Base-by-base conservation (phyloP, 2,797 vertebrate genomes). In the Malacoraja senta region DNA sequence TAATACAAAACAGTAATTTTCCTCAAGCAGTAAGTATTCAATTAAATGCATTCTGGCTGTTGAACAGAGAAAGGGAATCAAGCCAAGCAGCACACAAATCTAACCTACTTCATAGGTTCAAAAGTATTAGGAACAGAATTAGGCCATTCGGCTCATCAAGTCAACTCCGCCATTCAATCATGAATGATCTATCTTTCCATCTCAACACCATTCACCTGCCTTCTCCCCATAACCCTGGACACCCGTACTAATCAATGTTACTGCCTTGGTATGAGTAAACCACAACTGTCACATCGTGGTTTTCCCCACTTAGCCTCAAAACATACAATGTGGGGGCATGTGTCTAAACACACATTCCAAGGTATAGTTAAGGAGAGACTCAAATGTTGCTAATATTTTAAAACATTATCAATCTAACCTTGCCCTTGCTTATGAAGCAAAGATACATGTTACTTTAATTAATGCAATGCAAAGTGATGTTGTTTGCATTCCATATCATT, bases 401-500 rank as follows among this genome's bases (percentile, higher is more conserved):
- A 74, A 91, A 29, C 1, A 65, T 86, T 91, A 74, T 44, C 65
- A 74, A 68, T 53, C 17, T 91, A 44, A 24, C 29, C 68, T 74
- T 71, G 38, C 19, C 68, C 90, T 44, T 91, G 38, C 24, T 74
- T 90, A 12, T 91, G 90, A 91, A 72, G 19, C 71, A 74, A 91
- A 24, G 90, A 65, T 92, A 53, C 9, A 63, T 8, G 4, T 76
- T 76, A 92, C 71, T 74, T 58, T 38, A 92, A 92, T 76, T 76
- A 29, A 44, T 58, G 26, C 29, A 72, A 92, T 0, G 58, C 32
- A 53, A 3, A 71, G 38, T 84, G 29, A 65, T 93, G 91, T n/a
- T n/a, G 35, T 78, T 38, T 81, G 80, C 93, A 93, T 93, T 93
- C 93, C 93, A 86, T n/a, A 68, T 58, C 8, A 35, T 78, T 88